Evolutionary conservation across 1,140 invertebrate genomes (phyloP).

Genomic region (Ericerus pela): DNA sequence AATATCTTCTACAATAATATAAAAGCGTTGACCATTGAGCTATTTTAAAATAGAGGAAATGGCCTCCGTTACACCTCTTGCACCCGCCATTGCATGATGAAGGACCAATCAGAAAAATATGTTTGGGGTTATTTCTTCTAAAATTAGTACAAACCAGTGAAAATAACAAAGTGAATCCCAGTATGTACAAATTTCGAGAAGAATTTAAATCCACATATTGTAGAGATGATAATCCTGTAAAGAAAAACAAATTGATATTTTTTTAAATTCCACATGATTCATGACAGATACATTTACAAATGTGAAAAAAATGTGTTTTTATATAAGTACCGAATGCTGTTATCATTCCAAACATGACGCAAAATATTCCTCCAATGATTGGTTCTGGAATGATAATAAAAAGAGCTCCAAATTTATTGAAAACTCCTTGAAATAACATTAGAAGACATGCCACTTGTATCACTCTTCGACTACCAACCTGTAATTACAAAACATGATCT

Average conservation of each 20-base stretch:
- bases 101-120: too few species aligned
- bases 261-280: not conserved
- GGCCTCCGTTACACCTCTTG: too few species aligned
- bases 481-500: conserved; percentile 14
- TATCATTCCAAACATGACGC: conserved; percentile 77
- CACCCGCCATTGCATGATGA: too few species aligned
- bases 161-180: conserved; percentile 77
- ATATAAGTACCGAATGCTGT: conserved; percentile 47
- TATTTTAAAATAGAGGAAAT: too few species aligned
- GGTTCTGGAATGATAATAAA: conserved; percentile 81
- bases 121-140: too few species aligned
- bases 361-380: conserved; percentile 74
- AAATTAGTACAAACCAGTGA: conserved; percentile 44
- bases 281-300: not conserved
- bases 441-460: conserved; percentile 62
- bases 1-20: too few species aligned
- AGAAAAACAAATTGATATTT: conserved; percentile 8
- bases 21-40: too few species aligned
- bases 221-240: conserved; percentile 54
- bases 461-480: conserved; percentile 73
- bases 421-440: conserved; percentile 63
- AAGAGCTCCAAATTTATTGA: conserved; percentile 68
- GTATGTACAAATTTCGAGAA: conserved; percentile 67
- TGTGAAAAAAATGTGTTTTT: not conserved
- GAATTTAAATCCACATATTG: conserved; percentile 71